Percentiles rank a stretch among this genome's conserved stretches.
Evolutionary conservation across 2,113 vertebrate species (phyloP).

Genomic region (Perognathus longimembris): DNA sequence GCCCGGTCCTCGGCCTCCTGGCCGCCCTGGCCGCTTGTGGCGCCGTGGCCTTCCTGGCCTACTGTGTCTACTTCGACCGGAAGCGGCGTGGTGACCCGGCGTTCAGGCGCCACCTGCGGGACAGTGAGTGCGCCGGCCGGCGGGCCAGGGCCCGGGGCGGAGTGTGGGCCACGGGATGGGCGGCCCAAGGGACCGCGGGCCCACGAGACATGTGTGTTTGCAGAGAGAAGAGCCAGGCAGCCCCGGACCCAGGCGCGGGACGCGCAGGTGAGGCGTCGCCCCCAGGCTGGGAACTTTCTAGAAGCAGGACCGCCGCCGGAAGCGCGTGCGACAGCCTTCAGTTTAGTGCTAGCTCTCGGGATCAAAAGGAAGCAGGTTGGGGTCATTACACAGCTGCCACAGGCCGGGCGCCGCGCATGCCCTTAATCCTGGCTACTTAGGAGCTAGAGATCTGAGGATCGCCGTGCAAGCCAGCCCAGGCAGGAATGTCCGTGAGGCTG

Average conservation of each 20-base stretch:
- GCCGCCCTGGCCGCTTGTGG: conserved; percentile 49
- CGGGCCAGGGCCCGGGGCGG: background rate
- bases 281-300: background rate
- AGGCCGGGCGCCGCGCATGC: too few species aligned
- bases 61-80: conserved; percentile 78
- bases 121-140: conserved; percentile 73
- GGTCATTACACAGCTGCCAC: too few species aligned
- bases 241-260: background rate
- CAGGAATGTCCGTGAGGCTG: too few species aligned
- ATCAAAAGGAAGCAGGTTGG: too few species aligned
- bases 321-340: too few species aligned
- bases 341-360: too few species aligned
- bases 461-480: too few species aligned
- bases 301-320: background rate
- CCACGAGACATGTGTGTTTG: background rate
- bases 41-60: conserved; percentile 66
- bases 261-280: conserved; percentile 65
- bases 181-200: too few species aligned
- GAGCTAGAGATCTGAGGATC: too few species aligned
- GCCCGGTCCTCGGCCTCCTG: conserved; percentile 29
- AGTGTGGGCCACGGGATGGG: background rate
- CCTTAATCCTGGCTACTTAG: too few species aligned
- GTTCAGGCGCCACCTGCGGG: conserved; percentile 72
- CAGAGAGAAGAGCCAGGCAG: conserved; percentile 70
- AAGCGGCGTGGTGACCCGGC: conserved; percentile 61